Base-by-base conservation (phyloP, 2,888 invertebrate genomes). In the Eupithecia tripunctaria region DNA sequence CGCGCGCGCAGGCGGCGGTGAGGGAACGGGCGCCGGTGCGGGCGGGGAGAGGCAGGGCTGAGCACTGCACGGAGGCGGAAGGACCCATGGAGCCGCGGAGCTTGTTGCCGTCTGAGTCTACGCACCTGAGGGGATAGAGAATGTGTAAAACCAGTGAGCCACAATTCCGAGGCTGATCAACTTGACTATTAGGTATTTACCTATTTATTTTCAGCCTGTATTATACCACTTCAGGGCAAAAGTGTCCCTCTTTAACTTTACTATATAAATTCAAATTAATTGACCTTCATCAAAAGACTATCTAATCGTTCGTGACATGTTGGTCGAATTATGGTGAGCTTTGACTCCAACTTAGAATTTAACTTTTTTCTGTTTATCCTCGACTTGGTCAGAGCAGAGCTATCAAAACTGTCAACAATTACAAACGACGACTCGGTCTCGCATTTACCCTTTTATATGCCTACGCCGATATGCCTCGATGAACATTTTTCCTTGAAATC, bases 41-140 rank as follows among this genome's bases (percentile, higher is more conserved):
- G 0, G 89, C 92, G 15, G 90, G 87, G 0, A 87, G 85, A 0
- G 91, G 89, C 0, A 85, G 73, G 12, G 82, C 56, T 0, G 95
- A 91, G 84, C 98, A 98, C 72, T 96, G 94, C 1, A 97, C 96
- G 69, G 94, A 94, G 15, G 95, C 95, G 0, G 97, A 95, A 0
- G 97, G 96, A 0, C 97, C 97, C 97, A 98, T 97, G 4, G 97
- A 96, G 2, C 97, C 97, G 68, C 96, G 95, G 41, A 97, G 94
- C 86, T 98, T 98, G 84, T 96, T 95, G 0, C 98, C 98, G 43
- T 96, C 95, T 27, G 96, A 94, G 86, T 97, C 97, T 1, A 98
- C 98, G 84, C 98, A 98, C 94, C 94, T 94, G 80, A 1, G 18
- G 18, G 2, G 15, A 2, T 1, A 21, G 21, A 51, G 47, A 51